Base-by-base conservation (phyloP, 2,113 vertebrate species). In the Protobothrops mucrosquamatus region DNA sequence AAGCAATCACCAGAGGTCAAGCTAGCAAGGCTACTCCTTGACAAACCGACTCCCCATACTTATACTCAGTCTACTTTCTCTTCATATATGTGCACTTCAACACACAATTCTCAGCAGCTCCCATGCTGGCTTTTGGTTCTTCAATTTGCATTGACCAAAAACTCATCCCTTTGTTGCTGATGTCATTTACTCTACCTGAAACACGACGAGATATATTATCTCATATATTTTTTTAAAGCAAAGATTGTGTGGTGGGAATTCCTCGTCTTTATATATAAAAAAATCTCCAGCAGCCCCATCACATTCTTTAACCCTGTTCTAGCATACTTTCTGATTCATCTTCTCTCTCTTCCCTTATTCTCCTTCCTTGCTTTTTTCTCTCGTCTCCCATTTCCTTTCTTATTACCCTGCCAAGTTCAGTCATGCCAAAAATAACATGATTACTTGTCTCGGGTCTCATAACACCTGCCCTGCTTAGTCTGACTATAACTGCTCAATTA, bases 371-470 rank as follows among this genome's bases (percentile, higher is more conserved):
- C 54, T 22, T 89, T 89, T 74, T 81, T 6, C 10, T 14, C 26
- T 18, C 14, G 89, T 54, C 3, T 10, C n/a, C 85, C 5, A 22
- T 51, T 90, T 69, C 0, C 51, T 39, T n/a, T 93, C 89, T 93
- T 85, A 91, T 95, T 95, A 96, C 94, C 96, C 98, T 96, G 97
- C 95, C 94, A 93, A 94, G 92, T 86, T 97, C 96, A 97, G 1
- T 95, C 97, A 98, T 96, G 97, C 92, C 96, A 97, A 97, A 98
- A 98, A 98, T 98, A 96, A 97, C 97, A 97, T 10, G 87, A 97
- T 97, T 97, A 96, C 93, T 95, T 39, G 96, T 64, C 95, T 95
- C 93, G 0, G 6, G 93, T 94, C 95, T 96, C 20, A 26, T 97
- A 94, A 95, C 2, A 8, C 0, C 0, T 93, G 94, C 94, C 94